phyloP scores from a whole-genome alignment of 1,140 invertebrate genomes.

The Zeugodacus cucurbitae region DNA sequence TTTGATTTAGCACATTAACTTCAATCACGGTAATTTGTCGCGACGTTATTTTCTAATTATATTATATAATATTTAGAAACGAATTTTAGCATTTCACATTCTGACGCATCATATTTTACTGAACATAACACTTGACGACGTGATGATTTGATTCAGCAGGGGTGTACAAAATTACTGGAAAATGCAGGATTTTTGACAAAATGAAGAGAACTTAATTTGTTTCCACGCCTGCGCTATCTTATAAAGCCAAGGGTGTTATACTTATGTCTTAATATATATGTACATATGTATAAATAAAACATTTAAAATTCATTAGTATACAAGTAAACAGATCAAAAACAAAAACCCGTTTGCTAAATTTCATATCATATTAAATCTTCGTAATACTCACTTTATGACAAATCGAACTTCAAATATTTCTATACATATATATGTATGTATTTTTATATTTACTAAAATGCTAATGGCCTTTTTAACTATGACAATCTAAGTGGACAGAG shows the following conservation, averaged over 20 bases:
- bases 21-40: not conserved
- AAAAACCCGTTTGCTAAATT: not conserved
- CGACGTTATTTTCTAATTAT: not conserved
- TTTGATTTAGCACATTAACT: not conserved
- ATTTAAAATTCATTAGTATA: not conserved
- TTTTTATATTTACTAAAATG: not conserved
- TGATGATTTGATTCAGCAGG: not conserved
- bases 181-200: not conserved
- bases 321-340: too few species aligned
- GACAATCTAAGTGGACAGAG: not conserved
- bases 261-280: not conserved
- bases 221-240: conserved; percentile 9
- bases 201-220: not conserved
- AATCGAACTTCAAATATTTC: not conserved
- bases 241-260: not conserved
- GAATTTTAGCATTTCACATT: not conserved
- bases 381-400: conserved; percentile 20
- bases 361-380: not conserved
- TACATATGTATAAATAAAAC: not conserved
- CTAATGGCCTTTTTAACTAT: not conserved
- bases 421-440: not conserved
- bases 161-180: not conserved
- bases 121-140: not conserved
- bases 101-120: not conserved
- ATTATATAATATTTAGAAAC: not conserved